A percentile compares a stretch with the other conserved stretches of the same genome.
Evolutionary conservation across 2,797 vertebrate genomes (phyloP).

Genomic region (Propithecus perrieri): DNA sequence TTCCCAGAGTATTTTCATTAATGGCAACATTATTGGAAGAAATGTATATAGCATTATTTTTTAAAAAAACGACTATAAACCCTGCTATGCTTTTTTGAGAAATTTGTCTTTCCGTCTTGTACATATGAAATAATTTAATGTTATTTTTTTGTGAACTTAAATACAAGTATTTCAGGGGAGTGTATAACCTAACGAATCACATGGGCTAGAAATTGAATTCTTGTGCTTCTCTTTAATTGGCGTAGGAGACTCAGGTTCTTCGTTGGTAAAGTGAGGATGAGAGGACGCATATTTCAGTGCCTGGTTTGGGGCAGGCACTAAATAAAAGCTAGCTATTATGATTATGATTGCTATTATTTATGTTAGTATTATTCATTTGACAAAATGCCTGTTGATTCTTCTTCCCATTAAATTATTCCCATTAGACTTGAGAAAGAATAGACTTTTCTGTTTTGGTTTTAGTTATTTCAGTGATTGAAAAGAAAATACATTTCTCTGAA

Average conservation of each 20-base stretch:
- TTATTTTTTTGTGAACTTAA: not conserved
- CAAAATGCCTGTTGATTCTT: not conserved
- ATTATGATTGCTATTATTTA: not conserved
- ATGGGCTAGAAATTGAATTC: not conserved
- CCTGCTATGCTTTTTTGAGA: not conserved
- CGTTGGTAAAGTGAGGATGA: not conserved
- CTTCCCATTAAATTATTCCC: not conserved
- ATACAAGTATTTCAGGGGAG: not conserved
- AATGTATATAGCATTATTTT: not conserved
- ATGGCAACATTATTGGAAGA: not conserved
- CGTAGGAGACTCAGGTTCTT: not conserved
- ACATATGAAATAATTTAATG: not conserved
- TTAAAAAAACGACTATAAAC: not conserved
- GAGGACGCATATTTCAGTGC: not conserved
- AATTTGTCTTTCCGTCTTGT: not conserved
- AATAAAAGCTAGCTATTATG: not conserved
- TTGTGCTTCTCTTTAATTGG: not conserved
- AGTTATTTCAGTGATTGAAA: not conserved
- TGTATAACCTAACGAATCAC: not conserved
- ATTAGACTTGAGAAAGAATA: not conserved
- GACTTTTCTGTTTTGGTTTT: slow-evolving; percentile 18
- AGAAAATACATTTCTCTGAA: slow-evolving; percentile 25
- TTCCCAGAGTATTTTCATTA: not conserved
- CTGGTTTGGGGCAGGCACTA: not conserved
- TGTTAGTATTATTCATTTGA: not conserved